A percentile compares a stretch with the other conserved stretches of the same genome.
Evolutionary conservation across 2,113 vertebrate species (phyloP).

Genomic region (Tachysurus fulvidraco): DNA sequence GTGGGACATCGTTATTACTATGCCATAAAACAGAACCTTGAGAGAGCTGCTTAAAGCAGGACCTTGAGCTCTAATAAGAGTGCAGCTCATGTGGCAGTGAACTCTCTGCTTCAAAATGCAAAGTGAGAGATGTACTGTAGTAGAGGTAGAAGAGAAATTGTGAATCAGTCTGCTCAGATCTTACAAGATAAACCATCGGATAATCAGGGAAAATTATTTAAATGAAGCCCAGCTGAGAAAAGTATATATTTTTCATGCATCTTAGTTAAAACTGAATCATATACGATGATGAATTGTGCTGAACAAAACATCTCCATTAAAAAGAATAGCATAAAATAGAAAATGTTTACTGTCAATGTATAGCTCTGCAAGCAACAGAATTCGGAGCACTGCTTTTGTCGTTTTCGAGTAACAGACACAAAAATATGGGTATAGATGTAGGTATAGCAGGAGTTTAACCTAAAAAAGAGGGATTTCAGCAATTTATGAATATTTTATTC

Average conservation of each 20-base stretch:
- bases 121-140: slow-evolving; percentile 40
- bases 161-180: background rate
- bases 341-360: too few species aligned
- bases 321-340: too few species aligned
- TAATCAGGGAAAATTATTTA: background rate
- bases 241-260: background rate
- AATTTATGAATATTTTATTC: background rate
- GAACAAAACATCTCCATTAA: background rate
- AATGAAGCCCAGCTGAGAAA: background rate
- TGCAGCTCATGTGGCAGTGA: slow-evolving; percentile 33
- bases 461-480: background rate
- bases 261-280: background rate
- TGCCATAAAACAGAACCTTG: slow-evolving; percentile 15
- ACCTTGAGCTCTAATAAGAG: slow-evolving; percentile 34
- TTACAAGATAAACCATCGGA: background rate
- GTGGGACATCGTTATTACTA: background rate
- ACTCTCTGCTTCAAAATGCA: slow-evolving; percentile 29
- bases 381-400: too few species aligned
- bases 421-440: background rate
- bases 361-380: too few species aligned
- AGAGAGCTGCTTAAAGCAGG: background rate
- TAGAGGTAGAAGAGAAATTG: background rate
- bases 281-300: background rate
- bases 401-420: too few species aligned
- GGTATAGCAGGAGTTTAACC: background rate